Percentiles rank a stretch among this genome's conserved stretches.
These are phyloP conservation scores for Epinotia brunnichana DNA, from an alignment of 2,888 invertebrate genomes.

Conservation along the genomic window DNA sequence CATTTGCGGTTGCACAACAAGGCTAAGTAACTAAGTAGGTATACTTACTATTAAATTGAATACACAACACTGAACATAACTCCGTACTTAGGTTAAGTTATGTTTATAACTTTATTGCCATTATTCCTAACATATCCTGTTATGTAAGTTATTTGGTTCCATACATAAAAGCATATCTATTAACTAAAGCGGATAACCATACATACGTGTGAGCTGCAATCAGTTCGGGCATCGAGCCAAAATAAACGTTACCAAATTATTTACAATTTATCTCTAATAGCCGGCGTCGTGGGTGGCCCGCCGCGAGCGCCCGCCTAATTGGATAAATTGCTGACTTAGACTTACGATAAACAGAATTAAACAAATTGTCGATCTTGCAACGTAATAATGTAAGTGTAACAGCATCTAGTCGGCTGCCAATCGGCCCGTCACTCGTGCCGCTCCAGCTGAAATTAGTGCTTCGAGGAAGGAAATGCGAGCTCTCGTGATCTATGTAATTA, in stretches of 20 bases:
- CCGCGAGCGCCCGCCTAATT: conserved; percentile 72
- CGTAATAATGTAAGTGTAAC: conserved; percentile 52
- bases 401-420: conserved; percentile 34
- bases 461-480: conserved; percentile 32
- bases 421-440: conserved; percentile 32
- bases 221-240: conserved; percentile 59
- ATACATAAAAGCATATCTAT: background rate
- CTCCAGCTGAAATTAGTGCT: conserved; percentile 28
- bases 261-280: conserved; percentile 82
- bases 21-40: no score
- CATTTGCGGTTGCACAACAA: no score
- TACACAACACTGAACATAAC: no score
- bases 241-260: conserved; percentile 76
- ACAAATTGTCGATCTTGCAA: conserved; percentile 73
- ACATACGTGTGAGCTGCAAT: conserved; percentile 53
- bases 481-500: conserved; percentile 36
- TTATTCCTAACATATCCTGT: background rate
- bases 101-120: background rate
- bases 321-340: conserved; percentile 81
- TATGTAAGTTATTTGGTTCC: background rate
- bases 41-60: no score
- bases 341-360: conserved; percentile 79
- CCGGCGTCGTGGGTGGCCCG: conserved; percentile 75
- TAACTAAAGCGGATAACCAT: conserved; percentile 15
- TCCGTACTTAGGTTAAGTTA: no score